Percentiles rank a stretch among this genome's conserved stretches.
Evolutionary conservation across 2,113 vertebrate genomes (phyloP).

Genomic region (Rallus limicola): DNA sequence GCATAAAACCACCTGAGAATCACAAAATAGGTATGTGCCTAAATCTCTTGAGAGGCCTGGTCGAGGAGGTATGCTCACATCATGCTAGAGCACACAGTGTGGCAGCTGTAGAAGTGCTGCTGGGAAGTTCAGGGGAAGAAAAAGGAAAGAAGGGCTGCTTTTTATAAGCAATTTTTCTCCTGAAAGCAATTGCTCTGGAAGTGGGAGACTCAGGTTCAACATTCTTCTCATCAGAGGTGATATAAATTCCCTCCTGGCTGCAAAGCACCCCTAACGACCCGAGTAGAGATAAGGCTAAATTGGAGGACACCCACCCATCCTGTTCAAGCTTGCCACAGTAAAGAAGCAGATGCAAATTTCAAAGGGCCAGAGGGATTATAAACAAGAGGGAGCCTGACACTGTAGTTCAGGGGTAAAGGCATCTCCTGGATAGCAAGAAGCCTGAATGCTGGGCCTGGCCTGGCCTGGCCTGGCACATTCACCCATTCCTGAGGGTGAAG

Average conservation of each 20-base stretch:
- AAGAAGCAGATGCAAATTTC: conserved; percentile 59
- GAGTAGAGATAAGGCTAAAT: conserved; percentile 38
- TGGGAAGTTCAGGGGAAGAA: neutral
- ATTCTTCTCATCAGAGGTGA: neutral
- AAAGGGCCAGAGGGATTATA: conserved; percentile 30
- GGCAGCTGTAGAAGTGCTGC: conserved; percentile 28
- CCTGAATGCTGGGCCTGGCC: neutral
- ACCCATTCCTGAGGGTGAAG: neutral
- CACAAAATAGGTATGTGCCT: neutral
- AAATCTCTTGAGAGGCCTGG: conserved; percentile 1
- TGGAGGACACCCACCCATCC: conserved; percentile 47
- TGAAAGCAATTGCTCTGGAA: conserved; percentile 38
- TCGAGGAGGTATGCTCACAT: conserved; percentile 31
- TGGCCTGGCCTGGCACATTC: conserved; percentile 12
- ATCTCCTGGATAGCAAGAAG: conserved; percentile 27
- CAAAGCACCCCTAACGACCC: neutral
- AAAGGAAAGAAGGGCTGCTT: neutral
- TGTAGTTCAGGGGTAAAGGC: conserved; percentile 20
- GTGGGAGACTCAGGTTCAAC: neutral
- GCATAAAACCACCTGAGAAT: neutral
- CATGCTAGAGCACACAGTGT: neutral
- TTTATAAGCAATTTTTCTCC: conserved; percentile 4
- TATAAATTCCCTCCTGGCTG: neutral
- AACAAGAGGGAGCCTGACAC: conserved; percentile 41
- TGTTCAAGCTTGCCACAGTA: conserved; percentile 12